Conservation (phyloP, 2,113 vertebrate species). For the Chloebia gouldiae region DNA sequence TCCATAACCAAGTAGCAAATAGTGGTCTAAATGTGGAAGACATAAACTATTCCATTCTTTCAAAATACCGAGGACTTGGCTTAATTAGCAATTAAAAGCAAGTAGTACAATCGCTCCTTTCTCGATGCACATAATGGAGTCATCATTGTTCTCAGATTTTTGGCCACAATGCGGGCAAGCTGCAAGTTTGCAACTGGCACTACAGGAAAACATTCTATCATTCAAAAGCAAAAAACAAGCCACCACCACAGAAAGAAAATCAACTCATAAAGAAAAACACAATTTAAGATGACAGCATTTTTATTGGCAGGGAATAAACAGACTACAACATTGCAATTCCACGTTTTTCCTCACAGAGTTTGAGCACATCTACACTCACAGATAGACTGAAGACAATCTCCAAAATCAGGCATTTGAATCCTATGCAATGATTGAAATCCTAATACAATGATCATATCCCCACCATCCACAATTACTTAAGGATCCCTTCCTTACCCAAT, state of each 20-base stretch:
- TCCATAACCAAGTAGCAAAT: neutral
- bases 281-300: neutral
- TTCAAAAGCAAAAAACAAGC: constrained; percentile 7
- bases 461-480: neutral
- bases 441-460: neutral
- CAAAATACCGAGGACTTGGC: neutral
- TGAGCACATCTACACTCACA: neutral
- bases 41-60: constrained; percentile 4
- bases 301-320: neutral
- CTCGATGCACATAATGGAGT: constrained; percentile 31
- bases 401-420: neutral
- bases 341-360: neutral
- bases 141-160: neutral
- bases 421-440: neutral
- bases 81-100: constrained; percentile 56
- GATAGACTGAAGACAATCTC: neutral
- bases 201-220: constrained; percentile 21
- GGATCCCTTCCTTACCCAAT: neutral
- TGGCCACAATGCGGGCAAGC: constrained; percentile 3
- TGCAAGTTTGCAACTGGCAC: constrained; percentile 17
- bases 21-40: neutral
- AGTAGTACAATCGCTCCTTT: constrained; percentile 43
- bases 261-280: neutral
- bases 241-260: neutral
- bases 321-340: neutral